Percentiles rank a stretch among this genome's conserved stretches.
These are phyloP conservation scores for Desmodus rotundus DNA, from an alignment of 2,113 vertebrate species.

Conservation along the genomic window DNA sequence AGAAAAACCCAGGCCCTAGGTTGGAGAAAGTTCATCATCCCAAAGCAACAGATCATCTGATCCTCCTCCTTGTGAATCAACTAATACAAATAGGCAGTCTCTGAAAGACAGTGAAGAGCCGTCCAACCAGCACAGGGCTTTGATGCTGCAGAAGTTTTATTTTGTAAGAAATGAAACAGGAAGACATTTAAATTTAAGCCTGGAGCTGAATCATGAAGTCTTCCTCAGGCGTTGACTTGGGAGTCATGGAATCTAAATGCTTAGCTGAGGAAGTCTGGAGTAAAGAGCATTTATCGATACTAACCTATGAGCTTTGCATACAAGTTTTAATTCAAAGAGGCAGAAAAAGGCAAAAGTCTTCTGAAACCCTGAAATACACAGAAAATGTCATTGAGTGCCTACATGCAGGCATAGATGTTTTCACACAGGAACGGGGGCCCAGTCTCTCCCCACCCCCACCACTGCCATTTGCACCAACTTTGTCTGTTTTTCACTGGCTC, in stretches of 20 bases:
- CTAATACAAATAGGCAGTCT: background rate
- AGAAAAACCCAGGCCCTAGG: background rate
- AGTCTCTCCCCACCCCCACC: background rate
- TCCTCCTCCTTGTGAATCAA: background rate
- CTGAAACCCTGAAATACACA: conserved; percentile 46
- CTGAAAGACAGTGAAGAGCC: background rate
- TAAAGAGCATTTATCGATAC: background rate
- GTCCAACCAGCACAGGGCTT: too few species aligned
- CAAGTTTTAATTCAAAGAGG: conserved; percentile 27
- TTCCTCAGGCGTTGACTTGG: background rate
- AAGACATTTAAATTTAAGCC: background rate
- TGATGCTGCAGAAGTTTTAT: background rate
- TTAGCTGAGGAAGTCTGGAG: background rate
- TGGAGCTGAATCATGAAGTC: background rate
- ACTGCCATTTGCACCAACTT: background rate
- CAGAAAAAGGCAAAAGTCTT: background rate
- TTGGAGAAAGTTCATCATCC: background rate
- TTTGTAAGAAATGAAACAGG: background rate
- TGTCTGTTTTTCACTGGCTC: background rate
- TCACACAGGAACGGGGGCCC: background rate
- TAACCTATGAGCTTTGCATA: background rate
- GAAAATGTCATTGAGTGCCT: fast-evolving
- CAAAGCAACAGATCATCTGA: background rate
- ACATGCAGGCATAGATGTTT: fast-evolving
- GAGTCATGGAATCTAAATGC: background rate